These are phyloP conservation scores for Spilogale gracilis DNA, from an alignment of 2,113 vertebrate genomes.

Conservation along the genomic window DNA sequence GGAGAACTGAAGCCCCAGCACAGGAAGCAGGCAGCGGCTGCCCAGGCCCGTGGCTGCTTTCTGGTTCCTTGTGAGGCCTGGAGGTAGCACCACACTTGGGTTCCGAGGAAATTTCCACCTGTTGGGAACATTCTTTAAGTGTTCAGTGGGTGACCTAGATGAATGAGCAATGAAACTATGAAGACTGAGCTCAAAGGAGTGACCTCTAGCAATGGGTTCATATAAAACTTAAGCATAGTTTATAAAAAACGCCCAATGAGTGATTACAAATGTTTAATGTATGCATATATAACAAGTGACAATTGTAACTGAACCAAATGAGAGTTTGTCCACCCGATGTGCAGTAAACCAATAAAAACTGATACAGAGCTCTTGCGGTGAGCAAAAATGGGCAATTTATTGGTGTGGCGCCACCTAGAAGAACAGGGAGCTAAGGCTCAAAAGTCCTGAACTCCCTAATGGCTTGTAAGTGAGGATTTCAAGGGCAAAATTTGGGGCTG, in stretches of 20 bases:
- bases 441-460: neutral
- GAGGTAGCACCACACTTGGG: neutral
- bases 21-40: neutral
- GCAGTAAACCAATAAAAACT: neutral
- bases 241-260: neutral
- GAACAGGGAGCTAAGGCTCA: neutral
- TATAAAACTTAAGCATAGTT: neutral
- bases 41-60: neutral
- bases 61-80: neutral
- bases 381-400: neutral
- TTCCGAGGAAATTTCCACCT: neutral
- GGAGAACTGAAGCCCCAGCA: neutral
- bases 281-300: neutral
- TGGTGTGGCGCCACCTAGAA: neutral
- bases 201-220: neutral
- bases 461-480: neutral
- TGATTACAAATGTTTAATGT: neutral
- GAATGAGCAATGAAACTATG: neutral
- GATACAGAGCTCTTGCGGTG: neutral
- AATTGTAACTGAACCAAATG: neutral
- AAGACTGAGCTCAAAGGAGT: neutral
- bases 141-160: neutral
- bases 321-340: neutral
- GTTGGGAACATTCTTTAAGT: neutral
- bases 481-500: neutral